A percentile compares a stretch with the other conserved stretches of the same genome.
Evolutionary conservation across 2,797 vertebrate species (phyloP).

Genomic region (Anniella stebbinsi): DNA sequence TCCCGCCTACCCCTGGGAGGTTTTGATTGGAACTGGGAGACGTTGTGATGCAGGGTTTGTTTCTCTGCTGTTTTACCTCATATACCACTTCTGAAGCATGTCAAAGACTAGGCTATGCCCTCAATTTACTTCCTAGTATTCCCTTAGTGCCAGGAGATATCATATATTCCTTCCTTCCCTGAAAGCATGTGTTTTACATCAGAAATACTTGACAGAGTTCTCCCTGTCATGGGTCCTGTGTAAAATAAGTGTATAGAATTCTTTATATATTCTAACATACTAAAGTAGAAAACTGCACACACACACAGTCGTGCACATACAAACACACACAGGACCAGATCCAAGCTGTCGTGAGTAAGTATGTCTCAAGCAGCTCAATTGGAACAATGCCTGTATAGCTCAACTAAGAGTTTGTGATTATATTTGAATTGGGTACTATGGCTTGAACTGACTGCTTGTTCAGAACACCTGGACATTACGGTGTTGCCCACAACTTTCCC

Average conservation of each 20-base stretch:
- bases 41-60: not conserved
- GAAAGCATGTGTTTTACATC: not conserved
- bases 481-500: not conserved
- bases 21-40: not conserved
- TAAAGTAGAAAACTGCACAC: not conserved
- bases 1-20: not conserved
- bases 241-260: constrained; percentile 7
- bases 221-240: not conserved
- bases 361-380: not conserved
- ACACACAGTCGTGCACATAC: fast-evolving
- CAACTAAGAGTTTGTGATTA: not conserved
- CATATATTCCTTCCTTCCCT: not conserved
- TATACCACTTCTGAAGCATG: not conserved
- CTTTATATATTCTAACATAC: not conserved
- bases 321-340: not conserved
- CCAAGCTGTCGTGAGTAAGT: not conserved
- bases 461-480: not conserved
- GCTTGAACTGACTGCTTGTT: not conserved
- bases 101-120: not conserved
- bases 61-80: not conserved
- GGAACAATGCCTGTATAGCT: not conserved
- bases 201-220: constrained; percentile 4
- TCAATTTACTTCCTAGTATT: not conserved
- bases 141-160: not conserved
- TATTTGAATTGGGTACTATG: not conserved